Evolutionary conservation across 1,140 invertebrate species (phyloP).

Genomic region (Micrasema longulum): DNA sequence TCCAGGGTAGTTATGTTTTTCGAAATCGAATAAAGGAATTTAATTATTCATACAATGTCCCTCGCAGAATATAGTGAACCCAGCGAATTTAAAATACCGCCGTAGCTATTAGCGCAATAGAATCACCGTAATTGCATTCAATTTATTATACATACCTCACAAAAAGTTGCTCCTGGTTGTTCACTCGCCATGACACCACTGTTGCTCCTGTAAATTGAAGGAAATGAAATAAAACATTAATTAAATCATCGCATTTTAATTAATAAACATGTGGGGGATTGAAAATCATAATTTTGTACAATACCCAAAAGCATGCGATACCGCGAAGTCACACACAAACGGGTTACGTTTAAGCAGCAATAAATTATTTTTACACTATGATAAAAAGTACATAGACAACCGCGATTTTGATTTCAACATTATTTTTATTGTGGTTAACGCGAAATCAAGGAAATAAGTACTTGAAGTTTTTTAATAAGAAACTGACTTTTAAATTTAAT

Average conservation of each 20-base stretch:
- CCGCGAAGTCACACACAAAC: too few relatives aligned
- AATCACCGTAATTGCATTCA: not conserved
- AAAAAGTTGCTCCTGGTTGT: slow-evolving; percentile 94
- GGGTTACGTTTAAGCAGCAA: too few relatives aligned
- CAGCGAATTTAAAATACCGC: slow-evolving; percentile 26
- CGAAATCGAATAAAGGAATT: slow-evolving; percentile 41
- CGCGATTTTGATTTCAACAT: too few relatives aligned
- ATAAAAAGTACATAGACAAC: too few relatives aligned
- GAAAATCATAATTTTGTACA: too few relatives aligned
- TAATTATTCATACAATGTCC: slow-evolving; percentile 48
- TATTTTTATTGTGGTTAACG: too few relatives aligned
- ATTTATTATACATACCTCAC: slow-evolving; percentile 78
- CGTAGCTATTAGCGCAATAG: not conserved
- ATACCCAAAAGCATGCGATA: too few relatives aligned
- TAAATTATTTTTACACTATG: too few relatives aligned
- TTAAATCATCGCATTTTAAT: slow-evolving; percentile 22
- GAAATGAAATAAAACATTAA: slow-evolving; percentile 49
- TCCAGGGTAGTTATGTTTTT: slow-evolving; percentile 43
- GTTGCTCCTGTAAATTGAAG: slow-evolving; percentile 80
- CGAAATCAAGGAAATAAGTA: too few relatives aligned
- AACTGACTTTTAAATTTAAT: too few relatives aligned
- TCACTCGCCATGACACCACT: slow-evolving; percentile 93
- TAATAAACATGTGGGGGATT: not conserved
- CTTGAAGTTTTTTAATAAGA: too few relatives aligned
- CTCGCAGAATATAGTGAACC: slow-evolving; percentile 23